Base-by-base conservation (phyloP, 2,113 vertebrate genomes). In the Pelecanoides urinatrix region DNA sequence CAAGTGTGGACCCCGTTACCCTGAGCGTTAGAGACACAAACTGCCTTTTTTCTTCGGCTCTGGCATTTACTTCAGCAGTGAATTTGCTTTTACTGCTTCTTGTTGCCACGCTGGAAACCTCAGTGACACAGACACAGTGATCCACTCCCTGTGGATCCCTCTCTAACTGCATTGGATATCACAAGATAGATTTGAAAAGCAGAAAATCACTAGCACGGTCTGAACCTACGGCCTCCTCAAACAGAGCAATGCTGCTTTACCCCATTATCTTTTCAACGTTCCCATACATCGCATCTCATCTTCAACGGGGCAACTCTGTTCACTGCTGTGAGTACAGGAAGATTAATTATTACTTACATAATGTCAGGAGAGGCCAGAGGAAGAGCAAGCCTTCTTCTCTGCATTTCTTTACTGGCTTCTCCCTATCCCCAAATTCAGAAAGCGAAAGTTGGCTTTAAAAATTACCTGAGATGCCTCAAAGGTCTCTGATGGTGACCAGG, bases 391-490 rank as follows among this genome's bases (percentile, higher is more conserved):
- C 0, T 0, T 5, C 27, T 59, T 26, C 52, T 74, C 25, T 3
- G 0, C 22, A 6, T 19, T 79, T 81, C 20, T n/a, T 74, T 19
- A 34, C 36, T 36, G 23, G 20, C 29, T 90, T 76, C 66, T 50
- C 59, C 27, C 20, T 32, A 19, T 36, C 25, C 42, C 29, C 16
- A 13, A 2, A n/a, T 23, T 85, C 20, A 38, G 71, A 32, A 77
- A 78, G 47, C 49, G 44, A n/a, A 79, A 34, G 19, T 11, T 72
- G 77, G 40, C 8, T 4, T 16, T 65, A 34, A 36, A n/a, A 22
- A 62, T 98, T 84, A 99, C 99, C 99, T 8, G 99, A 99, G 68
- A 99, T 83, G 38, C 99, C 99, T 93, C 98, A 96, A 71, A 99
- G 98, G 92, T 99, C 99, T 20, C 95, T 98, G 94, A 98, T 40